Evolutionary conservation across 2,113 vertebrate genomes (phyloP), one percentile per base, ranked within the genome.

Genomic region (Bagarius yarrelli): DNA sequence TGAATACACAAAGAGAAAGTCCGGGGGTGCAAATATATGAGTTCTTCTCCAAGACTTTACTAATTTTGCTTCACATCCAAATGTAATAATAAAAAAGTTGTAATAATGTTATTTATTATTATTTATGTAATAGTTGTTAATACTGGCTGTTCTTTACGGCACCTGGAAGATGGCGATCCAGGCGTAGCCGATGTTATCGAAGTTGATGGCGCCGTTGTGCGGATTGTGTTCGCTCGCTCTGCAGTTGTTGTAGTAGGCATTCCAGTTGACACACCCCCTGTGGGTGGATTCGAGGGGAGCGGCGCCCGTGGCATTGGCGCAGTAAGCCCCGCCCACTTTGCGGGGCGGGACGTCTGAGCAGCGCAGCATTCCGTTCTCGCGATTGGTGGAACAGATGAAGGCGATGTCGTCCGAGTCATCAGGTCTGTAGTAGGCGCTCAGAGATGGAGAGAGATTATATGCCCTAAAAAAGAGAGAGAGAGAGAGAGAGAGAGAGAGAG

Each of bases 101-200:
- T n/a, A n/a, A n/a, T n/a, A n/a, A n/a, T n/a, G n/a, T n/a, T n/a
- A n/a, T n/a, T n/a, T n/a, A n/a, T n/a, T n/a, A n/a, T 40, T 40
- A 40, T 40, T 4, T 40, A 40, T 40, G 36, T 40, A 40, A 40
- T 40, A 4, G 36, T 40, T 3, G 8, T 40, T 40, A 3, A 40
- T 40, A 40, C 8, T 40, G 36, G 36, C 36, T 40, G 36, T 4
- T 40, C 36, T 40, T 40, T 40, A 40, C 3, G 8, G 50, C 88
- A 99, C 98, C 97, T 99, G 98, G 89, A 99, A 99, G 89, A 99
- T 99, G 80, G 98, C 96, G 15, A 99, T 99, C 98, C 98, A 99
- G 52, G 98, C 98, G 1, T 98, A 98, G 87, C 96, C 97, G 27
- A 99, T 98, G 66, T 99, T 99, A 87, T 99, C 98, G 81, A 99